phyloP scores from a whole-genome alignment of 2,888 invertebrate genomes.

The Gasteruption jaculator region DNA sequence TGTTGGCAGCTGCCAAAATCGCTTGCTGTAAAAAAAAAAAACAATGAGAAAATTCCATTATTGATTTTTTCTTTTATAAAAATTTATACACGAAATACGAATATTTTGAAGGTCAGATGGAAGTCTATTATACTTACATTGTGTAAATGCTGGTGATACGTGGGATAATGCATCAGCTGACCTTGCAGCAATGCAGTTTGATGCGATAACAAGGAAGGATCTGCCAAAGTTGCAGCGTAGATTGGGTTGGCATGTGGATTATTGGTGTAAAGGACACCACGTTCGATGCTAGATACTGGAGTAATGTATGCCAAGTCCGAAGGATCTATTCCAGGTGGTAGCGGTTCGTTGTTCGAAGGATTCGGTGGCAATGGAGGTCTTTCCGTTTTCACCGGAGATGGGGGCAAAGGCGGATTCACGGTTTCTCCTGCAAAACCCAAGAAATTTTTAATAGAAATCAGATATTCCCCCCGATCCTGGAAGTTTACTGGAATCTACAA shows the following conservation, averaged over 20 bases:
- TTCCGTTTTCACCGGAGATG: slow-evolving; percentile 28
- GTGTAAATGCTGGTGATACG: slow-evolving; percentile 44
- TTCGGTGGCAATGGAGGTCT: slow-evolving; percentile 32
- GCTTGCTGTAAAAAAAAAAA: slow-evolving; percentile 32
- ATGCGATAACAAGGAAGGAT: slow-evolving; percentile 40
- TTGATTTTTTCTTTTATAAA: too few species aligned
- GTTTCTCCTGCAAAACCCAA: slow-evolving; percentile 9
- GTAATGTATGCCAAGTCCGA: slow-evolving; percentile 47
- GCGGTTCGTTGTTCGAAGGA: slow-evolving; percentile 45
- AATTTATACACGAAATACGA: too few species aligned
- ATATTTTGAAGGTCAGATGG: too few species aligned
- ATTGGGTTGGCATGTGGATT: slow-evolving; percentile 39
- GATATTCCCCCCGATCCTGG: background rate
- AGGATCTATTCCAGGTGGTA: slow-evolving; percentile 57
- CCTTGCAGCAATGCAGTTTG: slow-evolving; percentile 42
- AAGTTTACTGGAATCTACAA: slow-evolving; percentile 15
- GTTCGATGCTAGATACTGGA: slow-evolving; percentile 37
- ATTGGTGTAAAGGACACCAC: slow-evolving; percentile 38
- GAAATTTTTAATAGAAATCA: background rate
- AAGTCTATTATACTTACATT: slow-evolving; percentile 40
- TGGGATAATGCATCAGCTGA: slow-evolving; percentile 45
- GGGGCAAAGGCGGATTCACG: slow-evolving; percentile 29
- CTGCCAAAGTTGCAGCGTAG: slow-evolving; percentile 41
- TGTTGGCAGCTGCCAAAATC: slow-evolving; percentile 40
- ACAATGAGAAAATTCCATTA: too few species aligned